These are phyloP conservation scores for Manis crassicaudata DNA, from an alignment of 2,797 vertebrate species.

Conservation along the genomic window DNA sequence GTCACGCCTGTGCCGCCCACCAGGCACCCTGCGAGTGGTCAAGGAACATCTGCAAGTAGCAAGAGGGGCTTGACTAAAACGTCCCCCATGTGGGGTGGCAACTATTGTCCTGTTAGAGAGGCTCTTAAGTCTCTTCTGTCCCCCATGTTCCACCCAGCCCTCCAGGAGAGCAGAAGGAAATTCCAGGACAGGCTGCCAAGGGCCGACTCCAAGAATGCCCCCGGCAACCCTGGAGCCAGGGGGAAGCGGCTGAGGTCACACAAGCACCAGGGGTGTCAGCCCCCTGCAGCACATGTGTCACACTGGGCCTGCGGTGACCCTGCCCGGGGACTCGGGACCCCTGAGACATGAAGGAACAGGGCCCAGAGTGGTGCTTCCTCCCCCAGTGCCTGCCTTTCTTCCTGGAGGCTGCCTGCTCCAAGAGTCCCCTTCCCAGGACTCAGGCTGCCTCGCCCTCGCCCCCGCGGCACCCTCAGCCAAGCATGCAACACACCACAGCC, in stretches of 20 bases:
- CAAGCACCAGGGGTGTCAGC: not conserved
- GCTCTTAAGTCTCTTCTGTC: not conserved
- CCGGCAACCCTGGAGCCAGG: not conserved
- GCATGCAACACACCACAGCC: not conserved
- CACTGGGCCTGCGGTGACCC: accelerated
- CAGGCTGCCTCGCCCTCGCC: not conserved
- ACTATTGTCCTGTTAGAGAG: not conserved
- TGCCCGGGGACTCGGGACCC: not conserved
- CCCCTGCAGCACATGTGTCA: accelerated
- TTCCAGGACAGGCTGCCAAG: not conserved
- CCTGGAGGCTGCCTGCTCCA: not conserved
- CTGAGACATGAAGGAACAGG: accelerated
- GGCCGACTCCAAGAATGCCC: not conserved
- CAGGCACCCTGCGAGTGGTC: accelerated
- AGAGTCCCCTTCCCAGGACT: not conserved
- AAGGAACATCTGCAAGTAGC: accelerated
- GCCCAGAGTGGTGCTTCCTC: not conserved
- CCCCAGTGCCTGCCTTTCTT: accelerated
- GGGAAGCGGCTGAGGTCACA: not conserved
- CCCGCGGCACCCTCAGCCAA: not conserved
- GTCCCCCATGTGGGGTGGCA: not conserved
- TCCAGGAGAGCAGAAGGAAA: not conserved
- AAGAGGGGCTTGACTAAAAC: accelerated
- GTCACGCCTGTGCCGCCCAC: too few relatives aligned
- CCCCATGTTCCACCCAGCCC: not conserved